These are phyloP conservation scores for Isaurus tuberculatus DNA, from an alignment of 92 coral and sea anemone species.

Conservation along the genomic window DNA sequence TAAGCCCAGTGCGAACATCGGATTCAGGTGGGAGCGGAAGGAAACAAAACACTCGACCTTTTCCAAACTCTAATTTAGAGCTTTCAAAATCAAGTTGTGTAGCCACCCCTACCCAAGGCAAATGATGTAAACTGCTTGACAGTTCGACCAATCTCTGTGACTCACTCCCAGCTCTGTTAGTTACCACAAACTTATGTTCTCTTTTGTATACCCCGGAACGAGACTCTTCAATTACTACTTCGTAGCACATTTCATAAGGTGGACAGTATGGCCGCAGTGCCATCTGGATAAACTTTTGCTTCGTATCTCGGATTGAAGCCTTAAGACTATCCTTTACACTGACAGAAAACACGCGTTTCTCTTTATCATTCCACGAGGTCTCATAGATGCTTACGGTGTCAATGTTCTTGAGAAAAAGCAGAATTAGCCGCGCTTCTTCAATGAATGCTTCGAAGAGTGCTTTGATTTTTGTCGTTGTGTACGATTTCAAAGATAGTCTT, in stretches of 20 bases:
- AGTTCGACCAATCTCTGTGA: constrained; percentile 66
- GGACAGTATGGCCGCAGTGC: constrained; percentile 55
- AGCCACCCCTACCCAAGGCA: constrained; percentile 98
- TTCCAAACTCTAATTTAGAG: constrained; percentile 45
- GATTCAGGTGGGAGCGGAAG: constrained; percentile 93
- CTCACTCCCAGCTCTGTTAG: constrained; percentile 86
- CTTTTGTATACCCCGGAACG: constrained; percentile 57
- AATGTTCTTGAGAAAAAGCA: constrained; percentile 84
- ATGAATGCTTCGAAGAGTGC: constrained; percentile 86
- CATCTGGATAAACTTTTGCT: constrained; percentile 62
- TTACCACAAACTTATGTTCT: constrained; percentile 73
- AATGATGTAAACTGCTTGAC: constrained; percentile 69
- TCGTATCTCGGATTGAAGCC: constrained; percentile 65
- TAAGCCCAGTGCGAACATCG: constrained; percentile 88
- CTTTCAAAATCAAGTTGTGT: constrained; percentile 63
- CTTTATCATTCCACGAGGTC: constrained; percentile 77
- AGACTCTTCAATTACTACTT: constrained; percentile 67
- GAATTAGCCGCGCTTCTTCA: constrained; percentile 82
- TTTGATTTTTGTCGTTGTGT: constrained; percentile 75
- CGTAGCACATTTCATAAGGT: constrained; percentile 83
- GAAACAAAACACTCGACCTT: constrained; percentile 89
- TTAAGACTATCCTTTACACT: constrained; percentile 71
- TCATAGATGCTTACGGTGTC: constrained; percentile 79
- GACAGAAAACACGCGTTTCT: constrained; percentile 71
- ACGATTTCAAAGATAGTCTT: constrained; percentile 83